Evolutionary conservation across 2,113 vertebrate species (phyloP).

Genomic region (Emydocephalus ijimae): DNA sequence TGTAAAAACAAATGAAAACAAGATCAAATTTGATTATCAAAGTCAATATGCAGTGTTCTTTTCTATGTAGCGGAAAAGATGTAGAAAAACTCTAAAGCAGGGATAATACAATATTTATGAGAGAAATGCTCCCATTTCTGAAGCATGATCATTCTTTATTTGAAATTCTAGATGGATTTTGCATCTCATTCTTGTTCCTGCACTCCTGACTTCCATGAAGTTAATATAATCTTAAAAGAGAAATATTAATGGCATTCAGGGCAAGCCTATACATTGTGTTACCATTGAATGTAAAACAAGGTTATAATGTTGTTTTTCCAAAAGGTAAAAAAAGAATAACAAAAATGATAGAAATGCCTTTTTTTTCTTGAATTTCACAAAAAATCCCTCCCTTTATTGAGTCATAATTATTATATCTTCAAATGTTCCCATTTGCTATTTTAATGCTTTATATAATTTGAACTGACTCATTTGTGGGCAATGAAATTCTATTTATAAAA

Average conservation of each 20-base stretch:
- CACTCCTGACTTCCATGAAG: not conserved
- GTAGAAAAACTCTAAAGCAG: not conserved
- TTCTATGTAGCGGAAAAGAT: not conserved
- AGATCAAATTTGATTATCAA: not conserved
- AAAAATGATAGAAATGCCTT: not conserved
- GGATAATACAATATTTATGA: not conserved
- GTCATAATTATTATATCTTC: not conserved
- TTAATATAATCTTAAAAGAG: not conserved
- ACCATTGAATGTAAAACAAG: not conserved
- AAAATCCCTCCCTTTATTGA: fast-evolving
- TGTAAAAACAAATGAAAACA: not conserved
- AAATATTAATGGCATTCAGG: not conserved
- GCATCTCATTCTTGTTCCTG: not conserved
- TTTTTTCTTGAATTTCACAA: not conserved
- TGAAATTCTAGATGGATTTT: not conserved
- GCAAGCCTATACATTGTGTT: not conserved
- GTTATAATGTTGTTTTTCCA: not conserved
- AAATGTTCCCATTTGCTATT: slow-evolving; percentile 24
- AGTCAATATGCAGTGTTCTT: not conserved
- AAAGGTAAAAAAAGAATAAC: not conserved
- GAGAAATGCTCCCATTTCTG: not conserved
- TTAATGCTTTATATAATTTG: not conserved
- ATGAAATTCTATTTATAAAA: not conserved
- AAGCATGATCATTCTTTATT: not conserved
- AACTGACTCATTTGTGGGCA: not conserved